Percentiles rank a stretch among this genome's conserved stretches.
Conservation (phyloP, 1,140 invertebrate genomes). For the Nymphalis io region DNA sequence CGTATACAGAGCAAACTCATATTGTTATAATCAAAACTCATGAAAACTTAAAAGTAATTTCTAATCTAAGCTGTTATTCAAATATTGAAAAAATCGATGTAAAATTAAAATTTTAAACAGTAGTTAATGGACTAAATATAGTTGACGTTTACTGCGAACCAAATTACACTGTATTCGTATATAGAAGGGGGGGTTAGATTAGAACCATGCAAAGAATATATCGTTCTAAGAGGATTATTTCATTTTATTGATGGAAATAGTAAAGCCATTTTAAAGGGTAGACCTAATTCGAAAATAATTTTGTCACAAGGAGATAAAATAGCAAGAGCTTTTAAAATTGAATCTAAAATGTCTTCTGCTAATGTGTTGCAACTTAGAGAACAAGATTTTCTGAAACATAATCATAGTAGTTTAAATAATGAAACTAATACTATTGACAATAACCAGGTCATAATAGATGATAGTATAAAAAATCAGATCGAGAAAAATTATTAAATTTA, state of each 20-base stretch:
- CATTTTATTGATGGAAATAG: too few relatives aligned
- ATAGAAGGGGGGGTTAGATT: constrained; percentile 3
- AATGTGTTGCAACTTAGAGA: too few relatives aligned
- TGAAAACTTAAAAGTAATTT: not conserved
- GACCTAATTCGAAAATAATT: too few relatives aligned
- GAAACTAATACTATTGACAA: not conserved
- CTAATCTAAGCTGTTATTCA: not conserved
- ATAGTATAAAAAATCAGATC: not conserved
- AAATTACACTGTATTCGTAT: not conserved
- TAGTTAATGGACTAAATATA: not conserved
- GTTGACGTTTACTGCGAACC: not conserved
- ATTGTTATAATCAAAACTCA: too few relatives aligned
- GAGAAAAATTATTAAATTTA: not conserved
- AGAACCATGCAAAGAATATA: not conserved
- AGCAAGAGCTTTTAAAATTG: not conserved
- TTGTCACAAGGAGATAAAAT: not conserved
- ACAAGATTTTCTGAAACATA: too few relatives aligned
- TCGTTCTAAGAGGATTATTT: too few relatives aligned
- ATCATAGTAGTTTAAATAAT: too few relatives aligned
- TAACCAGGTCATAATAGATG: not conserved
- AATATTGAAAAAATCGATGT: not conserved
- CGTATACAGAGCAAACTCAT: too few relatives aligned
- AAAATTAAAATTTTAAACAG: not conserved
- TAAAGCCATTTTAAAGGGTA: too few relatives aligned
- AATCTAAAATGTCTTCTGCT: not conserved